These are phyloP conservation scores for Antidorcas marsupialis DNA, from an alignment of 2,113 vertebrate species.

Conservation along the genomic window DNA sequence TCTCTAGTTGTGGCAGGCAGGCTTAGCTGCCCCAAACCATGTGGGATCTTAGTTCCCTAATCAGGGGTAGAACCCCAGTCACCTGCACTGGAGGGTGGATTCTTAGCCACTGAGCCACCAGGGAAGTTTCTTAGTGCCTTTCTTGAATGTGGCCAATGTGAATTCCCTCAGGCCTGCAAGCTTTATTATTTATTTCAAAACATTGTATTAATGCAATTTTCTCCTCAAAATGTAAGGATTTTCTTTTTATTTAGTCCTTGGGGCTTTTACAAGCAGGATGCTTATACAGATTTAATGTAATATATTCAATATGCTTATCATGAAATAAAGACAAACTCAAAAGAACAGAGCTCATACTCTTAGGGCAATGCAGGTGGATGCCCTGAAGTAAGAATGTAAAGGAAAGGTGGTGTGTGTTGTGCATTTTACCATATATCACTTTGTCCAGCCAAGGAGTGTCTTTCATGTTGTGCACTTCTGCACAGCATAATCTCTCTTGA, in stretches of 20 bases:
- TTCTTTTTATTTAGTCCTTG: neutral
- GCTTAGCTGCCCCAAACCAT: neutral
- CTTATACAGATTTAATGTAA: neutral
- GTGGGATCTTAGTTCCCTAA: neutral
- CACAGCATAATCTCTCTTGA: neutral
- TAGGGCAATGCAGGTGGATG: neutral
- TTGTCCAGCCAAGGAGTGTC: neutral
- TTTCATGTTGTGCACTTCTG: neutral
- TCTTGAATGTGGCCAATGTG: neutral
- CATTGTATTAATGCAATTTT: neutral
- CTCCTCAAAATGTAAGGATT: neutral
- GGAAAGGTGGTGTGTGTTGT: neutral
- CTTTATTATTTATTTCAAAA: conserved; percentile 11
- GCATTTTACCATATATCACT: neutral
- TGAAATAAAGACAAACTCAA: neutral
- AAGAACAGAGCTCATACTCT: neutral
- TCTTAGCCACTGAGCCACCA: neutral
- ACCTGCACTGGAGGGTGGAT: neutral
- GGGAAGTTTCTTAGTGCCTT: neutral
- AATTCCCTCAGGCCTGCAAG: neutral
- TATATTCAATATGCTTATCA: neutral
- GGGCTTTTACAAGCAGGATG: neutral
- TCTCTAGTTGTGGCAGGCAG: neutral
- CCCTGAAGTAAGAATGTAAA: neutral
- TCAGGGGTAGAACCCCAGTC: neutral